These are phyloP conservation scores for Physella acuta DNA, from an alignment of 1,140 invertebrate genomes.

Conservation along the genomic window DNA sequence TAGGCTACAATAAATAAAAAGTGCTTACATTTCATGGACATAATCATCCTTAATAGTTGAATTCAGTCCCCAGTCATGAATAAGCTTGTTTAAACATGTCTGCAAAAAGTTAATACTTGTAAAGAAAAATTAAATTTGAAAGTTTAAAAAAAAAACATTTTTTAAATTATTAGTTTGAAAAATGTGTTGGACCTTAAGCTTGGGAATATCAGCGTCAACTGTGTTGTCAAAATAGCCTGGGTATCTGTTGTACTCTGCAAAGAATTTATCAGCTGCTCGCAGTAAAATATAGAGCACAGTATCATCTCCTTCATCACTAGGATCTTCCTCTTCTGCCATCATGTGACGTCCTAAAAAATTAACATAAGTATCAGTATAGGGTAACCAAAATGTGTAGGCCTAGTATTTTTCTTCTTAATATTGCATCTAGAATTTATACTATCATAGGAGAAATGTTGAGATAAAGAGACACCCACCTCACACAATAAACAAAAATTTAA, in stretches of 20 bases:
- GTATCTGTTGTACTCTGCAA: slow-evolving; percentile 82
- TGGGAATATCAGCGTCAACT: slow-evolving; percentile 85
- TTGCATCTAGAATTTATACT: no score
- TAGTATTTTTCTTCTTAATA: background rate
- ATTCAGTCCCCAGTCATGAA: slow-evolving; percentile 79
- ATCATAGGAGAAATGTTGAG: no score
- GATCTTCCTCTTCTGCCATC: slow-evolving; percentile 25
- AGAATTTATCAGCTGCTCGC: slow-evolving; percentile 86
- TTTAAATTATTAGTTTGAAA: no score
- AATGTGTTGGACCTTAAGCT: slow-evolving; percentile 85
- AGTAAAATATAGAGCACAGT: slow-evolving; percentile 85
- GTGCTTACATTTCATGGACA: slow-evolving; percentile 81
- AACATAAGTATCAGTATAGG: background rate
- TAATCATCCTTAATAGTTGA: slow-evolving; percentile 85
- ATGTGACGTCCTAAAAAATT: slow-evolving; percentile 14
- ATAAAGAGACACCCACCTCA: no score
- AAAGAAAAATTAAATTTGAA: no score
- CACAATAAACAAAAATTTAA: no score
- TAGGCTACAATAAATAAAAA: no score
- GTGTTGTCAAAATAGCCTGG: slow-evolving; percentile 86
- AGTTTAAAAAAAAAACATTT: no score
- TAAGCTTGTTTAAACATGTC: slow-evolving; percentile 75
- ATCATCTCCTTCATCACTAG: slow-evolving; percentile 51
- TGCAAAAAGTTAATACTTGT: no score
- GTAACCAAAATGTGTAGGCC: background rate